Percentiles rank a stretch among this genome's conserved stretches.
These are phyloP conservation scores for Heteromurus nitidus DNA, from an alignment of 2,888 invertebrate species.

Conservation along the genomic window DNA sequence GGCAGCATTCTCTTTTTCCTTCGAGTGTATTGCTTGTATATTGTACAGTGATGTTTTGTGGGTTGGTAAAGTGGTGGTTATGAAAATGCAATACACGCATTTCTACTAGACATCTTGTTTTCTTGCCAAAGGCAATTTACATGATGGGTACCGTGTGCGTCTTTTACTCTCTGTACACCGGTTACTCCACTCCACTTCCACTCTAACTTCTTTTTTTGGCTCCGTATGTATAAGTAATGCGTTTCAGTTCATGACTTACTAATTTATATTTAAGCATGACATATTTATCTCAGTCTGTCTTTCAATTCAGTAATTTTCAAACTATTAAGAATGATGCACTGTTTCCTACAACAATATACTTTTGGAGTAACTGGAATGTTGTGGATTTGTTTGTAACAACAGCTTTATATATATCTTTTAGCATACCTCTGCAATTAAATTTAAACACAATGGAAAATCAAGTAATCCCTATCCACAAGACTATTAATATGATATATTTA, in stretches of 20 bases:
- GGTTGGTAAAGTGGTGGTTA: neutral
- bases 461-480: no score
- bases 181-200: no score
- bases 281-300: conserved; percentile 18
- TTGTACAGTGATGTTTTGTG: neutral
- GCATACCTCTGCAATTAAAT: no score
- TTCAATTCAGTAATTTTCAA: conserved; percentile 24
- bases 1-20: neutral
- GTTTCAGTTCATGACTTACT: conserved; percentile 30
- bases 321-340: conserved; percentile 31
- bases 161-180: no score
- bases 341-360: no score
- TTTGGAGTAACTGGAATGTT: no score
- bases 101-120: conserved; percentile 14
- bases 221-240: neutral
- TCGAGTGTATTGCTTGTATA: neutral
- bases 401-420: neutral
- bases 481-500: no score
- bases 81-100: neutral
- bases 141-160: no score
- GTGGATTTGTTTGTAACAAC: no score
- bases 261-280: conserved; percentile 27
- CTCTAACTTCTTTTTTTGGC: no score
- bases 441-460: no score
- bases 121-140: conserved; percentile 27